phyloP scores from a whole-genome alignment of 1,140 invertebrate species.

The Aleiodes sp. region DNA sequence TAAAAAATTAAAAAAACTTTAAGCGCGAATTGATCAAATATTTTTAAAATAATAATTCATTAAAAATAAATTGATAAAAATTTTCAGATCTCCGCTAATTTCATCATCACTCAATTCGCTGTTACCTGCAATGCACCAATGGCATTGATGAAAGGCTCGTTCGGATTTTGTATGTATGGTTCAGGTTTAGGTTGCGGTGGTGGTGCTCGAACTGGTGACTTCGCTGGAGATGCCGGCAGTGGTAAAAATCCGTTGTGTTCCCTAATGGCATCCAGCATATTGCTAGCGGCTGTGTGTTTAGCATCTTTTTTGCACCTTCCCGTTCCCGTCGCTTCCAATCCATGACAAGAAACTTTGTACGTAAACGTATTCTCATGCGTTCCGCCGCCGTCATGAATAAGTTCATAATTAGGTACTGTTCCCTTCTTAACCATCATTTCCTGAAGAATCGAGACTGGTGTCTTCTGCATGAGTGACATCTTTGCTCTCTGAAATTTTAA shows the following conservation, averaged over 20 bases:
- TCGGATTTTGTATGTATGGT: constrained; percentile 34
- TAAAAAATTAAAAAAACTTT: constrained; percentile 19
- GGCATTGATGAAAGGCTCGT: constrained; percentile 53
- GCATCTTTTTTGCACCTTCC: constrained; percentile 78
- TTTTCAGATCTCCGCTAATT: neutral
- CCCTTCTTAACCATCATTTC: constrained; percentile 74
- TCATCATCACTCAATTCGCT: neutral
- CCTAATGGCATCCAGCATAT: constrained; percentile 65
- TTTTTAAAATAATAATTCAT: constrained; percentile 10
- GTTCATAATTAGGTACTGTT: constrained; percentile 73
- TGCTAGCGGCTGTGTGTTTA: constrained; percentile 74
- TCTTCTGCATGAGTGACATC: constrained; percentile 62
- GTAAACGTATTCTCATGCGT: constrained; percentile 78
- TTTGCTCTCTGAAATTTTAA: neutral
- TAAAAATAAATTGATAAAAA: no score
- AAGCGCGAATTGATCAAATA: constrained; percentile 3
- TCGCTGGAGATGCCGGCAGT: constrained; percentile 49
- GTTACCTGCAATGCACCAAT: constrained; percentile 56
- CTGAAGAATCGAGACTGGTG: constrained; percentile 77
- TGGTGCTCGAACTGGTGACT: constrained; percentile 49
- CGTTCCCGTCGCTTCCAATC: constrained; percentile 63
- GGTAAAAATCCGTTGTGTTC: constrained; percentile 56
- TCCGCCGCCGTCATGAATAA: constrained; percentile 75
- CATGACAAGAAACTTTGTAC: constrained; percentile 67
- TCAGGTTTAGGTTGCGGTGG: constrained; percentile 37